Conservation (phyloP, 2,797 vertebrate genomes). For the Parauchenoglanis ngamensis region DNA sequence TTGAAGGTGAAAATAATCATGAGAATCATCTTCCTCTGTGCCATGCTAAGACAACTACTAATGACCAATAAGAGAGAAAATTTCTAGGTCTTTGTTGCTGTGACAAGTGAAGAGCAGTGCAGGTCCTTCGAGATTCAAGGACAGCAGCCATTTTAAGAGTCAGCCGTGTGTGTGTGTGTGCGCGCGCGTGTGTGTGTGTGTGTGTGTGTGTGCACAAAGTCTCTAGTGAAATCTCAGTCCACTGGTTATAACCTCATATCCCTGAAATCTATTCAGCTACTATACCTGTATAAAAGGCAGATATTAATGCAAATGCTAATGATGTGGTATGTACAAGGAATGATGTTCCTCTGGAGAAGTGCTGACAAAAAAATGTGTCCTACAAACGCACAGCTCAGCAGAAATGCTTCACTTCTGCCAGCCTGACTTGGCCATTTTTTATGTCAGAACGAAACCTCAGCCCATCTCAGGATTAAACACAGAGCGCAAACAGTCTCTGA, state of each 20-base stretch:
- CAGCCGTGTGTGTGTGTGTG: slow-evolving; percentile 67
- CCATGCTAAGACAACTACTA: slow-evolving; percentile 87
- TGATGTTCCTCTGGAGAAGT: slow-evolving; percentile 81
- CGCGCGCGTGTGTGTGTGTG: slow-evolving; percentile 49
- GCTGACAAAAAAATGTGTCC: slow-evolving; percentile 79
- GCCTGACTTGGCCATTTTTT: slow-evolving; percentile 64
- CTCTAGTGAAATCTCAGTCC: slow-evolving; percentile 31
- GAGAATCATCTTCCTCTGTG: slow-evolving; percentile 70
- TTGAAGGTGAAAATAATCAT: slow-evolving; percentile 12
- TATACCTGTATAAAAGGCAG: slow-evolving; percentile 15
- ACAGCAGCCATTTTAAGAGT: slow-evolving; percentile 97
- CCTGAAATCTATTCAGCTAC: slow-evolving; percentile 10
- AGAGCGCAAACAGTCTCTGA: slow-evolving; percentile 55
- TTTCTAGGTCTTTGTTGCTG: slow-evolving; percentile 89
- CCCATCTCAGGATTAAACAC: slow-evolving; percentile 61
- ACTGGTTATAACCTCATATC: slow-evolving; percentile 24
- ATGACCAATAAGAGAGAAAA: slow-evolving; percentile 78
- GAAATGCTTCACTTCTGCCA: slow-evolving; percentile 66
- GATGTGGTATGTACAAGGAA: slow-evolving; percentile 43
- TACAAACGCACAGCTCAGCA: slow-evolving; percentile 72
- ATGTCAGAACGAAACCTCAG: slow-evolving; percentile 68
- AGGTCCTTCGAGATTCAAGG: slow-evolving; percentile 89
- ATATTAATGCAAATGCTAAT: slow-evolving; percentile 33
- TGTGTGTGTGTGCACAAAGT: slow-evolving; percentile 6
- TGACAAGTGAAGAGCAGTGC: slow-evolving; percentile 88